Evolutionary conservation across 1,140 invertebrate species (phyloP).

Genomic region (Rhagoletis pomonella): DNA sequence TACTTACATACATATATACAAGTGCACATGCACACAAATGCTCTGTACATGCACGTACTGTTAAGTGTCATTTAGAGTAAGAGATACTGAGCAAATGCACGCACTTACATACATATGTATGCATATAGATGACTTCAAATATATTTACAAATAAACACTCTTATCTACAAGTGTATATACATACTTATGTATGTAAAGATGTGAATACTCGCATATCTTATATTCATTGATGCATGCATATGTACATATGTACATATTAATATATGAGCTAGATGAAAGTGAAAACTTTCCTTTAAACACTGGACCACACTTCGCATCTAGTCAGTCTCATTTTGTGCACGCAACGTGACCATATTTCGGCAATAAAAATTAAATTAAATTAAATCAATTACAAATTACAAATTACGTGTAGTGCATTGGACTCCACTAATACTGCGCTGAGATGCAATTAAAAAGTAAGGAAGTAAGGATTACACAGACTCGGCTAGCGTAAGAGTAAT

Average conservation of each 20-base stretch:
- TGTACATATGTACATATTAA: background rate
- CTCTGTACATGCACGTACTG: no score
- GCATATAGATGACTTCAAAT: no score
- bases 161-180: background rate
- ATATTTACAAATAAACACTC: no score
- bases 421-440: background rate
- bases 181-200: background rate
- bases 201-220: no score
- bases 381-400: background rate
- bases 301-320: background rate
- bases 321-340: conserved; percentile 12
- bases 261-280: background rate
- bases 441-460: conserved; percentile 40
- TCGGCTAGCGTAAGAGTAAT: background rate
- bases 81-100: no score
- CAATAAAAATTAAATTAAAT: background rate
- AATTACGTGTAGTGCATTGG: background rate
- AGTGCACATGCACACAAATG: background rate
- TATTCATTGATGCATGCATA: background rate
- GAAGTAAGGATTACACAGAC: background rate
- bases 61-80: no score
- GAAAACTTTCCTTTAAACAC: conserved; percentile 45
- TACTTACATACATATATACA: background rate
- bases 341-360: conserved; percentile 22
- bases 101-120: no score